Base-by-base conservation (phyloP, 2,113 vertebrate species). In the Anhinga rufa region DNA sequence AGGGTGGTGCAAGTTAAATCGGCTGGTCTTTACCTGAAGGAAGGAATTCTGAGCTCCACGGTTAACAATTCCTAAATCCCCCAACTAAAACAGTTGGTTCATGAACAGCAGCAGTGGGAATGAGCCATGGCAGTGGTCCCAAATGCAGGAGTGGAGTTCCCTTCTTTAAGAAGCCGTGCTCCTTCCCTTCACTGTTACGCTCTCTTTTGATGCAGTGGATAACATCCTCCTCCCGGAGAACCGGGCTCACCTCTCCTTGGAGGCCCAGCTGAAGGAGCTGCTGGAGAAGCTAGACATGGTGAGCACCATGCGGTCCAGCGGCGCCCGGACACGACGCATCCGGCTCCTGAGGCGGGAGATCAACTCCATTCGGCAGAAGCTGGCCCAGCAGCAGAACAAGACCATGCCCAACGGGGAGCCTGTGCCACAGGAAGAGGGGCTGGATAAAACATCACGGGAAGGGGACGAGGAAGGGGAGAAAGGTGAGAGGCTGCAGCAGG, bases 211-310 rank as follows among this genome's bases (percentile, higher is more conserved):
- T 96, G 79, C 98, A 99, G 99, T 99, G 97, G 99, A 99, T 98
- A 99, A 99, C 79, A 95, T 99, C 95, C 98, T 99, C 62, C 96
- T 98, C 87, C 99, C 99, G 1, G 99, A 99, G 95, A 99, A 99
- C 97, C 98, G 99, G 32, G 98, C 99, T 90, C 99, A 99, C 85
- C 98, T 99, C 96, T 98, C 98, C 0, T 98, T 98, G 83, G 99
- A 99, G 95, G 99, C 98, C 9, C 99, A 99, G 97, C 98, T 99
- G 96, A 99, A 99, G 97, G 99, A 99, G 97, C 98, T 99, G 91
- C 96, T 99, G 70, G 99, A 99, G 96, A 99, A 99, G 96, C 96
- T 99, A 93, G 99, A 99, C 95, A 97, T 99, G 82, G 99, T 99
- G 96, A 99, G 98, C 69, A 97, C 98, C 88, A 98, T 99, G 99